These are phyloP conservation scores for Stratiomys singularior DNA, from an alignment of 2,888 invertebrate genomes.

Conservation along the genomic window DNA sequence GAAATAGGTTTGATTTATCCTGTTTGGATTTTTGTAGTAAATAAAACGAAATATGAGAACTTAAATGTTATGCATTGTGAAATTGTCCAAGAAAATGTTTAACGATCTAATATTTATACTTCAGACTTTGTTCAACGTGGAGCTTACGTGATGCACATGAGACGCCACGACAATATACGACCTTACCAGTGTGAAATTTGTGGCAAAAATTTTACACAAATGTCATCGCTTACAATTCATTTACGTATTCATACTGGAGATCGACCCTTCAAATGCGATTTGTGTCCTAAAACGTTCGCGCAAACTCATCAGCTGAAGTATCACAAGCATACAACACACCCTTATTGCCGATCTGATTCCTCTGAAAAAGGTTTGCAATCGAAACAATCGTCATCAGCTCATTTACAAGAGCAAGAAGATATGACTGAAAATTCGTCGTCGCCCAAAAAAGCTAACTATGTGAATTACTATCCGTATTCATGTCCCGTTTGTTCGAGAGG, in stretches of 20 bases:
- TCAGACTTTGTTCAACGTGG: conserved; percentile 51
- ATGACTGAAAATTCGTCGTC: neutral
- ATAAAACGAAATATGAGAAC: too few species aligned
- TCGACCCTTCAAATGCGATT: conserved; percentile 51
- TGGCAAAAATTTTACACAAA: conserved; percentile 52
- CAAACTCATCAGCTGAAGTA: conserved; percentile 52
- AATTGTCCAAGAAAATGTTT: too few species aligned
- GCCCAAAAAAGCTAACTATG: neutral
- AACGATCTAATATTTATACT: neutral
- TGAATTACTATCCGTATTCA: conserved; percentile 29
- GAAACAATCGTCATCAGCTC: neutral
- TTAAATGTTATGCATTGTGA: neutral
- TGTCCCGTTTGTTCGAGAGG: conserved; percentile 50
- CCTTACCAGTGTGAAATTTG: conserved; percentile 53
- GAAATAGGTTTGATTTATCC: too few species aligned
- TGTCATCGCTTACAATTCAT: conserved; percentile 51
- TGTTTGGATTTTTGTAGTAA: too few species aligned
- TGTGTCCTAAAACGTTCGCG: conserved; percentile 48
- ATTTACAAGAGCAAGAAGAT: neutral
- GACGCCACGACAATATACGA: conserved; percentile 49
- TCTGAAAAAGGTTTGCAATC: neutral
- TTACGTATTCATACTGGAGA: conserved; percentile 52
- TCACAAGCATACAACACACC: conserved; percentile 50
- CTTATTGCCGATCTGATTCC: neutral
- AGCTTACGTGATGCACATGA: conserved; percentile 51